These are phyloP conservation scores for Siphamia tubifer DNA, from an alignment of 2,113 vertebrate species.

Conservation along the genomic window DNA sequence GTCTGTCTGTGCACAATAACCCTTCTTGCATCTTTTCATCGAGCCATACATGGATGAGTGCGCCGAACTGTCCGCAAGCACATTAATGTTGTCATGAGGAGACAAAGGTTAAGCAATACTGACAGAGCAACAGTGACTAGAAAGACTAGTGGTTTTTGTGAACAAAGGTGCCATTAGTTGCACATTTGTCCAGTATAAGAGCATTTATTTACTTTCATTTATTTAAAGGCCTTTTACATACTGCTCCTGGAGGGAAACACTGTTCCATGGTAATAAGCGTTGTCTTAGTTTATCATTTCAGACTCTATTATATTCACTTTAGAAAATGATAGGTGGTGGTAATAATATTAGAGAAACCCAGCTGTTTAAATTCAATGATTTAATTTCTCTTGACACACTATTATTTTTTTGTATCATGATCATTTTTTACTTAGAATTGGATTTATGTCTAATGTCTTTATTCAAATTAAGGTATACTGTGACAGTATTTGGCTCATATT, in stretches of 20 bases:
- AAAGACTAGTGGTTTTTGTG: slow-evolving; percentile 1
- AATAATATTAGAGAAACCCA: neutral
- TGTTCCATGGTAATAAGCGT: neutral
- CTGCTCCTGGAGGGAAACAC: neutral
- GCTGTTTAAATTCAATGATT: neutral
- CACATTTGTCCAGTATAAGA: slow-evolving; percentile 1
- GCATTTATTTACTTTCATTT: too few relatives aligned
- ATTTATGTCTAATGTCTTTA: neutral
- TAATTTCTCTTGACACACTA: neutral
- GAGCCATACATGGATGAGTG: slow-evolving; percentile 17
- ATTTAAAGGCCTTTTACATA: neutral
- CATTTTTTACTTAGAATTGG: neutral
- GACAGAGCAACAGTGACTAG: neutral
- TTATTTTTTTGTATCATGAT: neutral
- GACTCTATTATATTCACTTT: slow-evolving; percentile 3
- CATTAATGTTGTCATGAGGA: slow-evolving; percentile 13
- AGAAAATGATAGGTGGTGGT: neutral
- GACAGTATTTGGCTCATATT: neutral
- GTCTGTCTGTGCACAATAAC: slow-evolving; percentile 22
- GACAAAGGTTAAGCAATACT: slow-evolving; percentile 25
- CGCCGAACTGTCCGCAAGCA: slow-evolving; percentile 9
- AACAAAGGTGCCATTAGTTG: slow-evolving; percentile 15
- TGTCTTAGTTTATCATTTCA: too few relatives aligned
- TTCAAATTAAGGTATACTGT: neutral
- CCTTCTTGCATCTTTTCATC: slow-evolving; percentile 50